Conservation (phyloP, 1,140 invertebrate species). For the Drosophila elegans region DNA sequence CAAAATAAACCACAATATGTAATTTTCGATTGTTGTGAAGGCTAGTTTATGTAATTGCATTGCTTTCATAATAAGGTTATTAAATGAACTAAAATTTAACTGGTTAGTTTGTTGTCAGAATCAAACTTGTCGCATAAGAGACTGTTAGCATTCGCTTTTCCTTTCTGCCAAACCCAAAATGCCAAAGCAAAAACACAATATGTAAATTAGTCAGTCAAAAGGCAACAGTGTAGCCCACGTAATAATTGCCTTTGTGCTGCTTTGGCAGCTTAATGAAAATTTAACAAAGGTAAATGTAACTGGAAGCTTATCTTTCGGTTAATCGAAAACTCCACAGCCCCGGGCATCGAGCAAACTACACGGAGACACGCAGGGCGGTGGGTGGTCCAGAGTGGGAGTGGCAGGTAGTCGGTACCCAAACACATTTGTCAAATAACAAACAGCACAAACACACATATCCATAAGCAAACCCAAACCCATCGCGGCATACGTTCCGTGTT, state of each 20-base stretch:
- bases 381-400: slow-evolving; percentile 16
- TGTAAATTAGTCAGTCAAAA: slow-evolving; percentile 44
- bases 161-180: slow-evolving; percentile 13
- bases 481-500: slow-evolving; percentile 31
- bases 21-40: neutral
- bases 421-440: slow-evolving; percentile 74
- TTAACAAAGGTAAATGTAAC: slow-evolving; percentile 62
- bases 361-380: slow-evolving; percentile 45
- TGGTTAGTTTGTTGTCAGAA: slow-evolving; percentile 19
- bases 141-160: neutral
- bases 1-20: neutral
- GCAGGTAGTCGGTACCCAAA: slow-evolving; percentile 31
- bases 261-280: slow-evolving; percentile 52
- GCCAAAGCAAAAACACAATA: slow-evolving; percentile 37
- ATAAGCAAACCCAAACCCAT: slow-evolving; percentile 4
- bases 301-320: slow-evolving; percentile 50
- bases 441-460: slow-evolving; percentile 6
- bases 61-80: neutral
- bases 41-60: neutral
- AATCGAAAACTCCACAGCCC: slow-evolving; percentile 64
- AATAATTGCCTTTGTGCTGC: slow-evolving; percentile 55
- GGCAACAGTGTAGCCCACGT: slow-evolving; percentile 35
- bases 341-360: slow-evolving; percentile 49
- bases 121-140: slow-evolving; percentile 8
- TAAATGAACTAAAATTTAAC: slow-evolving; percentile 6